Evolutionary conservation across 2,797 vertebrate species (phyloP).

Genomic region (Ciconia nigra): DNA sequence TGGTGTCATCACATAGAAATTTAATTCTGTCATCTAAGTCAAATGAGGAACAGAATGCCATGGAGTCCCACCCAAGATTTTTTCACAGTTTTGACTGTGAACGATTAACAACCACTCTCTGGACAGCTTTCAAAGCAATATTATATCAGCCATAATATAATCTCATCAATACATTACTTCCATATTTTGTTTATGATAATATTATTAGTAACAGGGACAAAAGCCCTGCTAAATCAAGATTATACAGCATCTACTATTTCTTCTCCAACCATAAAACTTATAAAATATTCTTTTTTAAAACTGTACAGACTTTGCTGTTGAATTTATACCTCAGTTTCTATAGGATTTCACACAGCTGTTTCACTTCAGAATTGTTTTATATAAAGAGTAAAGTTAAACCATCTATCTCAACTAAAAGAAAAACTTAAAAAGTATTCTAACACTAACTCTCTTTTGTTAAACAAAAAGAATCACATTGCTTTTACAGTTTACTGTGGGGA

Average conservation of each 20-base stretch:
- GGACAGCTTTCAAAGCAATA: neutral
- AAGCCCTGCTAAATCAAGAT: neutral
- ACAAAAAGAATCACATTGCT: neutral
- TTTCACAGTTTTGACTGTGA: neutral
- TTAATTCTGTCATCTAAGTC: neutral
- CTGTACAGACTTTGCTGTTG: neutral
- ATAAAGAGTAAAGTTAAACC: neutral
- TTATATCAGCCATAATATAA: neutral
- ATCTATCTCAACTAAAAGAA: neutral
- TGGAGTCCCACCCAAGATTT: neutral
- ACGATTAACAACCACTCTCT: neutral
- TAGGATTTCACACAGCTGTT: neutral
- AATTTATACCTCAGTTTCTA: neutral
- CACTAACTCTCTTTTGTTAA: neutral
- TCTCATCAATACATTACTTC: neutral
- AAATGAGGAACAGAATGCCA: neutral
- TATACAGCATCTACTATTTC: neutral
- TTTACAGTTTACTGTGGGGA: conserved; percentile 25
- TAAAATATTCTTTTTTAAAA: neutral
- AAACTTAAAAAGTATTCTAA: conserved; percentile 6
- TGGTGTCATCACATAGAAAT: neutral
- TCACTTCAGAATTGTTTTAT: conserved; percentile 1
- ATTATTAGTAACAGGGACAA: neutral
- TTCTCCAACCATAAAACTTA: neutral
- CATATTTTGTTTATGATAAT: neutral